Evolutionary conservation across 2,888 invertebrate species (phyloP).

Genomic region (Callyntrura guangdongensis): DNA sequence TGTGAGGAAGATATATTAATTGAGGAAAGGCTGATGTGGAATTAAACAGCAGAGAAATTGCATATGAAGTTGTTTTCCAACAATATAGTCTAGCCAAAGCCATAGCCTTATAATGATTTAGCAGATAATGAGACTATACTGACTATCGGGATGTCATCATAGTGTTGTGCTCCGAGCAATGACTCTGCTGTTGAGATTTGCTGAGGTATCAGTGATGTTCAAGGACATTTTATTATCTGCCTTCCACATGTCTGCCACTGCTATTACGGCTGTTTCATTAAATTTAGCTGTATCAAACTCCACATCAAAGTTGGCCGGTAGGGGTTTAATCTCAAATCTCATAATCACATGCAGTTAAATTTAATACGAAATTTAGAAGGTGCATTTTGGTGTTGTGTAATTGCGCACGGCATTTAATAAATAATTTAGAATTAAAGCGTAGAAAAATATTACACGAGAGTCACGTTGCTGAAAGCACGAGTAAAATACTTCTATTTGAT

Average conservation of each 20-base stretch:
- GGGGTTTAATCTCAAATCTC: neutral
- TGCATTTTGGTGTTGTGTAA: too few relatives aligned
- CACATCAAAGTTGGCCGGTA: slow-evolving; percentile 32
- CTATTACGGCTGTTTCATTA: neutral
- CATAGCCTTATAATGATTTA: neutral
- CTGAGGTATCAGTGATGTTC: slow-evolving; percentile 64
- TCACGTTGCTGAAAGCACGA: too few relatives aligned
- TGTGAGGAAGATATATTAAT: neutral
- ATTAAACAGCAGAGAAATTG: slow-evolving; percentile 5
- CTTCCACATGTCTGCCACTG: neutral
- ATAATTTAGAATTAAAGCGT: too few relatives aligned
- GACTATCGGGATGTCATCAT: slow-evolving; percentile 32
- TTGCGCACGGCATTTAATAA: too few relatives aligned
- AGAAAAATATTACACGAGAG: too few relatives aligned
- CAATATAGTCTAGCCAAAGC: slow-evolving; percentile 25
- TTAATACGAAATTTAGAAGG: neutral
- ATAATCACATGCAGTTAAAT: slow-evolving; percentile 11
- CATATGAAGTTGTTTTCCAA: slow-evolving; percentile 19
- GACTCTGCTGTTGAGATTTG: slow-evolving; percentile 47
- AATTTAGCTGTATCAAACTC: neutral
- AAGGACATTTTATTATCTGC: slow-evolving; percentile 61
- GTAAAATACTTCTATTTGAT: too few relatives aligned
- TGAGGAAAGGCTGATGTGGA: neutral
- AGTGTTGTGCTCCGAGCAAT: slow-evolving; percentile 60
- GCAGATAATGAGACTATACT: neutral